A percentile compares a stretch with the other conserved stretches of the same genome.
These are phyloP conservation scores for Sterna hirundo DNA, from an alignment of 2,113 vertebrate species.

Conservation along the genomic window DNA sequence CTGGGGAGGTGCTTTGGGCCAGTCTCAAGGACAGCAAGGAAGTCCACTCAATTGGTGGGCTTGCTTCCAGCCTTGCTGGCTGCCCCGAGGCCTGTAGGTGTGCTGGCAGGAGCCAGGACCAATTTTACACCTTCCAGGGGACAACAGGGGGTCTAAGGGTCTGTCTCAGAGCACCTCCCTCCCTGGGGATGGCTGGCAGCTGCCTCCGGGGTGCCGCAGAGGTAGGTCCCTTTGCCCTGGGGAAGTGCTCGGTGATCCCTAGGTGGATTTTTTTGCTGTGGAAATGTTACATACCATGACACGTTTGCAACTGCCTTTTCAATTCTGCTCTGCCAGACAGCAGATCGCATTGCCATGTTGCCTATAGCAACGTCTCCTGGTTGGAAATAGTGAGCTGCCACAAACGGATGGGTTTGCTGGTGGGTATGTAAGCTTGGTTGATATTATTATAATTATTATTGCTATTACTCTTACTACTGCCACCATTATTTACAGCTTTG, in stretches of 20 bases:
- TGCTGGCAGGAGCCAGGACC: background rate
- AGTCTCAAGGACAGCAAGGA: background rate
- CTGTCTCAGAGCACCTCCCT: background rate
- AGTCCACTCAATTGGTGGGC: background rate
- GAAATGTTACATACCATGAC: background rate
- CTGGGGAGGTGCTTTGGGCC: background rate
- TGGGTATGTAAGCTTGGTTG: background rate
- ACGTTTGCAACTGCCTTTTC: background rate
- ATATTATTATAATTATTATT: background rate
- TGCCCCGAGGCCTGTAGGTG: fast-evolving
- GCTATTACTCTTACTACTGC: background rate
- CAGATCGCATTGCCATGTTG: background rate
- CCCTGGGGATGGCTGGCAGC: background rate
- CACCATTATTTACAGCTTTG: background rate
- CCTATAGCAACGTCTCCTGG: background rate
- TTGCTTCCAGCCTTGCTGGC: background rate
- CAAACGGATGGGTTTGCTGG: background rate
- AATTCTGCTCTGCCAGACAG: background rate
- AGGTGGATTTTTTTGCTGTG: background rate
- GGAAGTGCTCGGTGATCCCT: background rate
- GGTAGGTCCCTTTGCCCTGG: background rate
- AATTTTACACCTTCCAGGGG: background rate
- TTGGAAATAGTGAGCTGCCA: background rate
- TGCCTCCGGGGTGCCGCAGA: background rate
- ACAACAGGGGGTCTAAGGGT: background rate